Percentiles rank a stretch among this genome's conserved stretches.
Conservation (phyloP, 1,140 invertebrate genomes). For the Pararge aegeria region DNA sequence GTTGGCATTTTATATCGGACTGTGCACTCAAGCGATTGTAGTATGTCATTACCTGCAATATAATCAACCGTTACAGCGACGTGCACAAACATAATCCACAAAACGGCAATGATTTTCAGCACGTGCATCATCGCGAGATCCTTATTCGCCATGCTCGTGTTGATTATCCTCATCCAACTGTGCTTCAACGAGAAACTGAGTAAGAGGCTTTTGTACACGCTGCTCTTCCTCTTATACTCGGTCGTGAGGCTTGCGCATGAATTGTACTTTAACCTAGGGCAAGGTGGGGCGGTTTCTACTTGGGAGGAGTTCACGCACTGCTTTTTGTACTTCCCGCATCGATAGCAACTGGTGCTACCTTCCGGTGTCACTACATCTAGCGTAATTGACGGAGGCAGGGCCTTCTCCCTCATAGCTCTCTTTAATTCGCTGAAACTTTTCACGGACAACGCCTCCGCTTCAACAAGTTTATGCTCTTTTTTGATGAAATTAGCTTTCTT, state of each 20-base stretch:
- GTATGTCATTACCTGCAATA: slow-evolving; percentile 45
- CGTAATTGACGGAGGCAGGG: slow-evolving; percentile 51
- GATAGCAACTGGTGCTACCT: slow-evolving; percentile 50
- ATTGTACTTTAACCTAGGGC: slow-evolving; percentile 51
- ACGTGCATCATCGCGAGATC: slow-evolving; percentile 54
- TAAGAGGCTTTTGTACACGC: slow-evolving; percentile 49
- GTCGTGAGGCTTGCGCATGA: slow-evolving; percentile 50
- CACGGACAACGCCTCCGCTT: slow-evolving; percentile 18
- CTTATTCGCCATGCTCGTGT: slow-evolving; percentile 64
- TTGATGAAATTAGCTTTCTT: slow-evolving; percentile 4
- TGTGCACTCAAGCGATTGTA: too few species aligned
- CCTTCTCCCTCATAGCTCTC: slow-evolving; percentile 32
- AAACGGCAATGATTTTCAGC: slow-evolving; percentile 51
- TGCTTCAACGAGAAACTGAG: slow-evolving; percentile 63
- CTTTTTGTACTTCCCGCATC: slow-evolving; percentile 66
- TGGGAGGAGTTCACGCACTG: slow-evolving; percentile 47
- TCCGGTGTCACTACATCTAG: slow-evolving; percentile 57
- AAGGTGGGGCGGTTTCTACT: slow-evolving; percentile 37
- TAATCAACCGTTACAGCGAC: slow-evolving; percentile 51
- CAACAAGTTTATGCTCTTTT: slow-evolving; percentile 2
- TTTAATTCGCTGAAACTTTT: slow-evolving; percentile 31
- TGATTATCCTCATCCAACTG: slow-evolving; percentile 63
- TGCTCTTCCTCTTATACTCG: slow-evolving; percentile 43
- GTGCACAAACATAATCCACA: slow-evolving; percentile 67
- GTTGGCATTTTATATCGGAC: too few species aligned